Evolutionary conservation across 2,113 vertebrate genomes (phyloP).

Genomic region (Seriola rivoliana): DNA sequence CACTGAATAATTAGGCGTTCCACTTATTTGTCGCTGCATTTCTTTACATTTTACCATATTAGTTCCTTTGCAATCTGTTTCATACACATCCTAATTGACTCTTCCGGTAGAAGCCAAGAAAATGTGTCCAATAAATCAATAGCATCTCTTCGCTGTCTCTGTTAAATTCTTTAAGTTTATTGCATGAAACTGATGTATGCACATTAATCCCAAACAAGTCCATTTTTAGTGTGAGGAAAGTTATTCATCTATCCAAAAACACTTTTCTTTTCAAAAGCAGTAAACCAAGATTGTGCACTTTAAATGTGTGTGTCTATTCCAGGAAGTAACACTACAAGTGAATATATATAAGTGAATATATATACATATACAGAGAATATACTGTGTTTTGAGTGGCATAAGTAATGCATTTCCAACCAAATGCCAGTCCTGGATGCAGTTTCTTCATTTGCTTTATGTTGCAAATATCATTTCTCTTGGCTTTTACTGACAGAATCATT

Average conservation of each 20-base stretch:
- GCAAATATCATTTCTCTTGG: slow-evolving; percentile 8
- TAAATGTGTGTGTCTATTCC: slow-evolving; percentile 16
- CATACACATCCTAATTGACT: slow-evolving; percentile 1
- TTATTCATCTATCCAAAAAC: neutral
- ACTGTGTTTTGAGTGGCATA: too few species aligned
- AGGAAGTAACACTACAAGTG: slow-evolving; percentile 2
- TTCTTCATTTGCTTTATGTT: slow-evolving; percentile 3
- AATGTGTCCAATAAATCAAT: slow-evolving; percentile 12
- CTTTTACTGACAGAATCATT: neutral
- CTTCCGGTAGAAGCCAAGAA: neutral
- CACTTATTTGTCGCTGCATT: slow-evolving; percentile 1
- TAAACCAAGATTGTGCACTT: neutral
- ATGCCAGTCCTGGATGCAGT: neutral
- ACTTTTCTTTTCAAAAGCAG: neutral
- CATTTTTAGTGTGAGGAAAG: neutral
- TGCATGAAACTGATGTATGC: neutral
- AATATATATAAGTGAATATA: too few species aligned
- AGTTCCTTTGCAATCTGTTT: slow-evolving; percentile 12
- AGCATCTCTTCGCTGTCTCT: neutral
- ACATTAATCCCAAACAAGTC: neutral
- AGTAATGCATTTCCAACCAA: too few species aligned
- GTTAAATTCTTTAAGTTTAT: neutral
- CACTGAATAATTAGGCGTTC: slow-evolving; percentile 13
- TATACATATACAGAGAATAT: too few species aligned
- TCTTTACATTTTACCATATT: neutral